A percentile compares a stretch with the other conserved stretches of the same genome.
Conservation (phyloP, 2,113 vertebrate species). For the Actenoides lindsayi region DNA sequence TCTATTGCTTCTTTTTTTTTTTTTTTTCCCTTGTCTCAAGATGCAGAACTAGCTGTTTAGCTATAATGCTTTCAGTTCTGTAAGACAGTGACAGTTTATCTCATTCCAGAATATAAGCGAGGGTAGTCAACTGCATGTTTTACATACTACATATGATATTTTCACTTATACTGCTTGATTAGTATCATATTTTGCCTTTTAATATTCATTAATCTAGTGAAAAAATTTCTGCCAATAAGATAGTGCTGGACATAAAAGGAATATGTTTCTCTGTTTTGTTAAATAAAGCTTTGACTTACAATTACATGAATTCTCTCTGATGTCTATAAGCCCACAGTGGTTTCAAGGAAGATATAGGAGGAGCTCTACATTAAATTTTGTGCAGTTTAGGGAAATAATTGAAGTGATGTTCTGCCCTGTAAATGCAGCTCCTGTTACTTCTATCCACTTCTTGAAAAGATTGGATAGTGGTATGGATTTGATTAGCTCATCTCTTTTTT, state of each 20-base stretch:
- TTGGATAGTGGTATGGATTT: background rate
- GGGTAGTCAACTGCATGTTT: background rate
- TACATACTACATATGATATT: background rate
- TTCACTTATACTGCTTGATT: background rate
- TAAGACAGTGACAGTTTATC: background rate
- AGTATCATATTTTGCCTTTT: background rate
- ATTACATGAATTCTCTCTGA: background rate
- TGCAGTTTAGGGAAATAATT: background rate
- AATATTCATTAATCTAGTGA: background rate
- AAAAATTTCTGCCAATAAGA: background rate
- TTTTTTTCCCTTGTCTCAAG: background rate
- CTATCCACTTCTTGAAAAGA: background rate
- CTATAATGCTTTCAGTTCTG: background rate
- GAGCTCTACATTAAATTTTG: background rate
- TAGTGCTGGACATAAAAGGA: background rate
- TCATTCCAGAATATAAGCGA: background rate
- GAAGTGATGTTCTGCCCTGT: background rate
- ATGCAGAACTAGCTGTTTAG: background rate
- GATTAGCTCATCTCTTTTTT: conserved; percentile 40
- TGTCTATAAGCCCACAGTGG: background rate
- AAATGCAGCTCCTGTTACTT: background rate
- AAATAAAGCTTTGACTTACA: background rate
- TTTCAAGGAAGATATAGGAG: background rate
- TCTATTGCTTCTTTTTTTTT: background rate
- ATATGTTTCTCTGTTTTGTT: background rate